Conservation (phyloP, 1,140 invertebrate genomes). For the Pseudomyrmex pallidus region DNA sequence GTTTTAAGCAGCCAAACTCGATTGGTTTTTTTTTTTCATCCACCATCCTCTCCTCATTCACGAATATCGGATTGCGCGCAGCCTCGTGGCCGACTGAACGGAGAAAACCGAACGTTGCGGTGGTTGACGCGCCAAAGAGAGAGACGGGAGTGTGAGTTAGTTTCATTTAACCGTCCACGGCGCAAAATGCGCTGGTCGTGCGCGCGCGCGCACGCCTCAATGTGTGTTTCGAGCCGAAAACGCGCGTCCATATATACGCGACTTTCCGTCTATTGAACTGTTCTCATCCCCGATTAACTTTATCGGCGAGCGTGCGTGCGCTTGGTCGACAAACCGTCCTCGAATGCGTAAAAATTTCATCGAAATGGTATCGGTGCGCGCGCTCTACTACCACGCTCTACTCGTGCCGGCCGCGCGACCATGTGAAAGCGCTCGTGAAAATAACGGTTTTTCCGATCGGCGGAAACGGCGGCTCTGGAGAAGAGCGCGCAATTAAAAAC, state of each 20-base stretch:
- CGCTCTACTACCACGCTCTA: no score
- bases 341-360: conserved; percentile 71
- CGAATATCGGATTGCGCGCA: conserved; percentile 63
- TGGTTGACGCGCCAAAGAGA: background rate
- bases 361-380: conserved; percentile 56
- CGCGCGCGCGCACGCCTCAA: conserved; percentile 24
- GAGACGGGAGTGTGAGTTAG: conserved; percentile 35
- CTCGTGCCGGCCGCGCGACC: conserved; percentile 24
- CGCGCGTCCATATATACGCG: conserved; percentile 46
- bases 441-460: conserved; percentile 53
- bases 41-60: no score
- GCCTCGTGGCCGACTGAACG: conserved; percentile 3
- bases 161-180: conserved; percentile 67
- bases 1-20: conserved; percentile 71
- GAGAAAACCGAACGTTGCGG: background rate
- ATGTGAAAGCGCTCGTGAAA: conserved; percentile 64
- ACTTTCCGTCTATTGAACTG: conserved; percentile 60
- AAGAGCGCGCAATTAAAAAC: conserved; percentile 17
- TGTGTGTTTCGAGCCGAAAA: conserved; percentile 46
- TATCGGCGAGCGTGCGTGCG: conserved; percentile 33
- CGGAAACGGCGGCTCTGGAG: background rate
- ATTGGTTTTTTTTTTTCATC: conserved; percentile 42
- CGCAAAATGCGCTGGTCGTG: background rate
- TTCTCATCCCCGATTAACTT: conserved; percentile 72
- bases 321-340: conserved; percentile 16